Evolutionary conservation across 2,797 vertebrate species (phyloP), one percentile per base, ranked within the genome.

Genomic region (Coendou prehensilis): DNA sequence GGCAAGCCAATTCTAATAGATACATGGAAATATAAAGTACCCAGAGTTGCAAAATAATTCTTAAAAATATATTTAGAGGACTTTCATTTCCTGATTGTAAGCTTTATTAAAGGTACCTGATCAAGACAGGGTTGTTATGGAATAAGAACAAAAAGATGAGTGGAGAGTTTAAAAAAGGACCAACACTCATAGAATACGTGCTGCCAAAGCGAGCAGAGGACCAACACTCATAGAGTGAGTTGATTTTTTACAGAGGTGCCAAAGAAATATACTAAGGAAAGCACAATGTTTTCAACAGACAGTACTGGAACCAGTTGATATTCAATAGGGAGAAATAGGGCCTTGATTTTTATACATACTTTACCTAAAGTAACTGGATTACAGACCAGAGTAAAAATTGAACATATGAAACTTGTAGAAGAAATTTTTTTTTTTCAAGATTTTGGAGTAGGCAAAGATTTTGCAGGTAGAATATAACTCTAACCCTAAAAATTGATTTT

Each of bases 1-100:
- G 28, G 18, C 33, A 95, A 89, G 18, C 4, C 33, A 28, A 88
- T 88, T 85, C 41, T 50, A 92, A 87, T 59, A 83, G 54, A n/a
- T 71, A 78, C 14, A 71, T 45, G 17, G n/a, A 93, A 67, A 57
- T 71, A 41, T 82, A 91, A 80, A 84, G 47, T 71, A 61, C 17
- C 45, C 78, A 91, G 37, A 97, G 91, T 67, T 86, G 7, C 41
- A 89, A 91, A 91, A 71, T 83, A 69, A 79, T 45, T 54, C 8
- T 91, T 67, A 92, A 76, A 83, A 96, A 78, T 54, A 82, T 83
- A 82, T 52, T 63, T 63, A 14, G 47, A 84, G 11, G 3, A 28
- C 10, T 79, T 94, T 13, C 5, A 88, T 71, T 94, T 93, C 9
- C 9, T 69, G 13, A 82, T 56, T 86, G 28, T 23, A 95, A 93